These are phyloP conservation scores for Pseudocheirus occidentalis DNA, from an alignment of 2,797 vertebrate species.

Conservation along the genomic window DNA sequence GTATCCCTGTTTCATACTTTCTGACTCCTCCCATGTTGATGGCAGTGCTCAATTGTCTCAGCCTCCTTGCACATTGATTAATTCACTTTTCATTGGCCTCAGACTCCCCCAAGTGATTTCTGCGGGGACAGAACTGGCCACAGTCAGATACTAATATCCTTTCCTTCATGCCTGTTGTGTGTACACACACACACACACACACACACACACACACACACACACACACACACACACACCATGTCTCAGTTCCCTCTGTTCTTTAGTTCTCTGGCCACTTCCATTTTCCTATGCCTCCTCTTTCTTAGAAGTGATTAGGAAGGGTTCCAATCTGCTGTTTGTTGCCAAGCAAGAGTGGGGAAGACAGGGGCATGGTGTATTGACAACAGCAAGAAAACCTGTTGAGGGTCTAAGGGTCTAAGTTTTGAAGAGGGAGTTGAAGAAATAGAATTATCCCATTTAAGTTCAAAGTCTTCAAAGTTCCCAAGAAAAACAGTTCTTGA, in stretches of 20 bases:
- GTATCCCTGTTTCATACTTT: background rate
- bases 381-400: slow-evolving; percentile 15
- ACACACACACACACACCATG: background rate
- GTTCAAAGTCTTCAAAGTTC: background rate
- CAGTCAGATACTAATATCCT: background rate
- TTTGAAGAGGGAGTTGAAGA: background rate
- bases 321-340: background rate
- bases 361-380: background rate
- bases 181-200: too few species aligned
- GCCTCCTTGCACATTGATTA: background rate
- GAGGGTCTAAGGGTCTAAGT: background rate
- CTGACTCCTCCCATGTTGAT: background rate
- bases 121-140: background rate
- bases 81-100: background rate
- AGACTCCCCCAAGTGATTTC: background rate
- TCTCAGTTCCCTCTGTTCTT: background rate
- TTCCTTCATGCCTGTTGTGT: background rate
- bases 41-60: background rate
- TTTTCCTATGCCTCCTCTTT: background rate
- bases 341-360: background rate
- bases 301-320: background rate
- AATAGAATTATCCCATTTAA: background rate
- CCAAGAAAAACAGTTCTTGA: background rate
- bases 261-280: background rate
- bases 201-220: too few species aligned